Evolutionary conservation across 1,140 invertebrate species (phyloP), one percentile per base, ranked within the genome.

Genomic region (Drosophila tani): DNA sequence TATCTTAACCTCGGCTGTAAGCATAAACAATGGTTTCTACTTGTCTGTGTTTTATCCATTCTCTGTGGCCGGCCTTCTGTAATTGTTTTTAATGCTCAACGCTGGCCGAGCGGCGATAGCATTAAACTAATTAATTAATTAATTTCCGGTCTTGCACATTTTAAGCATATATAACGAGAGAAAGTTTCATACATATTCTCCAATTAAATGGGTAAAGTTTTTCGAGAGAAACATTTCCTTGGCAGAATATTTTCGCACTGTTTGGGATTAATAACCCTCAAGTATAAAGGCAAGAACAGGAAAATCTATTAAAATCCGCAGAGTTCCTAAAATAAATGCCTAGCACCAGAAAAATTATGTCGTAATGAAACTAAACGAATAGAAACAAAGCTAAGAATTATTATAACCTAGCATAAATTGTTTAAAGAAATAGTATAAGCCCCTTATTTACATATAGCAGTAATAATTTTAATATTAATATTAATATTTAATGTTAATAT

Each of bases 41-140:
- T 45, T 66, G 45, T 59, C 56, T 60, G 21, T 56, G 58, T 17
- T 19, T 49, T 70, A 63, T 55, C 57, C 50, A 68, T 69, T 56
- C 58, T 62, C 49, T 41, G 64, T 55, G 40, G 62, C 78, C 65
- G 40, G 73, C 68, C 51, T 65, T 69, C 14, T 67, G 58, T 71
- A 84, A 85, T 78, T 75, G 78, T 69, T 74, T 82, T 80, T 77
- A 80, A 73, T 59, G 66, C 64, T 65, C 60, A 43, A 46, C 47
- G 67, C 60, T 69, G 51, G 40, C 17, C 65, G 19, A 41, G 40
- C 56, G 57, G 67, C 43, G 29, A 55, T 47, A 57, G 69, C 76
- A 82, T 82, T 87, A 71, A 82, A 77, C 70, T 69, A 82, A 87
- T 87, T 87, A 82, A 87, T 80, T 80, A 43, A 86, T 77, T 87